Evolutionary conservation across 2,888 invertebrate species (phyloP).

Genomic region (Mongoloraphidia duomilia): DNA sequence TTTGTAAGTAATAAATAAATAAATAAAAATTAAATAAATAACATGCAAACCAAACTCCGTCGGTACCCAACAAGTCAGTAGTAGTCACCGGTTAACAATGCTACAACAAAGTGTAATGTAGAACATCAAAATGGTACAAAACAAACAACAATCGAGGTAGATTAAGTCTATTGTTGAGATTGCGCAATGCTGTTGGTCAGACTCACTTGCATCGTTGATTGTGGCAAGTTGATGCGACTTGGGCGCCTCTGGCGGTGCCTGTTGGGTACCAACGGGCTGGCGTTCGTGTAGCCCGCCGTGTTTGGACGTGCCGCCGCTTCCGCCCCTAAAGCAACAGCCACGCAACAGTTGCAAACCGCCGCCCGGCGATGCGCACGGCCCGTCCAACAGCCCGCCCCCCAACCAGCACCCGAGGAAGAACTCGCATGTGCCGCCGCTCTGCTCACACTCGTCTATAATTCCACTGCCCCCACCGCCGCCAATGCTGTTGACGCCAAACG

Average conservation of each 20-base stretch:
- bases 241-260: conserved; percentile 37
- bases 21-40: no score
- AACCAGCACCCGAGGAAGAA: conserved; percentile 89
- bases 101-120: no score
- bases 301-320: conserved; percentile 38
- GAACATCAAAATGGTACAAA: no score
- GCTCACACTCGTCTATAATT: conserved; percentile 13
- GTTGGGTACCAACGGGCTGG: conserved; percentile 45
- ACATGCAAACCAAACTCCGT: no score
- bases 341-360: conserved; percentile 51
- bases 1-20: no score
- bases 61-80: no score
- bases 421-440: conserved; percentile 52
- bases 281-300: conserved; percentile 47
- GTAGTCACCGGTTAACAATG: no score
- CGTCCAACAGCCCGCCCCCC: conserved; percentile 73
- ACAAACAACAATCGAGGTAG: no score
- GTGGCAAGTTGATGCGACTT: conserved; percentile 32
- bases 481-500: no score
- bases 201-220: conserved; percentile 67
- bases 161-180: not conserved
- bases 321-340: conserved; percentile 67
- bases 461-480: not conserved
- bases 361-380: conserved; percentile 46
- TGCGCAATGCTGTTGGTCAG: conserved; percentile 9